Evolutionary conservation across 2,797 vertebrate genomes (phyloP).

Genomic region (Psittacula echo): DNA sequence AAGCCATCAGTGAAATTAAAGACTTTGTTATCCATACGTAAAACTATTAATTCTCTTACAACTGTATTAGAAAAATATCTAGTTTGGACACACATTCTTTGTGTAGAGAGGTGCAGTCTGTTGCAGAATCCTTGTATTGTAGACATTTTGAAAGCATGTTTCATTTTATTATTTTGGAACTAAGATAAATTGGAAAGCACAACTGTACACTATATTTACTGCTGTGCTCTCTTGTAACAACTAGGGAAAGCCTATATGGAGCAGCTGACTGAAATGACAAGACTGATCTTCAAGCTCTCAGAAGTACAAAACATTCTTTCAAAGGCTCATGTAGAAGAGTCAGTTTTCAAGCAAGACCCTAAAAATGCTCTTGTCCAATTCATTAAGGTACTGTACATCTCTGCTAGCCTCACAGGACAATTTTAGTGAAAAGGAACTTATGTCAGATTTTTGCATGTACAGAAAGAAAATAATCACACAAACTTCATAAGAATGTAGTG

Average conservation of each 20-base stretch:
- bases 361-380: slow-evolving; percentile 85
- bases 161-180: neutral
- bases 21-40: neutral
- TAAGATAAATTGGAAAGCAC: slow-evolving; percentile 7
- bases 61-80: neutral
- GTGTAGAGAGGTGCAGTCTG: neutral
- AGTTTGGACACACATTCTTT: neutral
- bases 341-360: slow-evolving; percentile 79
- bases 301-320: slow-evolving; percentile 88
- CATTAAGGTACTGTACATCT: slow-evolving; percentile 86
- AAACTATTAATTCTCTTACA: neutral
- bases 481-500: neutral
- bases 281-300: slow-evolving; percentile 88
- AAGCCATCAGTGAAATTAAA: neutral
- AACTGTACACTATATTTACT: slow-evolving; percentile 15
- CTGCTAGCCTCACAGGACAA: neutral
- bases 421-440: neutral
- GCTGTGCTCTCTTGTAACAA: slow-evolving; percentile 49
- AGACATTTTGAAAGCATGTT: neutral
- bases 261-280: slow-evolving; percentile 91
- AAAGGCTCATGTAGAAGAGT: slow-evolving; percentile 77
- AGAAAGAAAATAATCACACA: neutral
- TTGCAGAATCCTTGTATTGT: slow-evolving; percentile 11
- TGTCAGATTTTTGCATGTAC: neutral
- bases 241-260: slow-evolving; percentile 84